Conservation (phyloP, 2,113 vertebrate species). For the Aegithalos caudatus region DNA sequence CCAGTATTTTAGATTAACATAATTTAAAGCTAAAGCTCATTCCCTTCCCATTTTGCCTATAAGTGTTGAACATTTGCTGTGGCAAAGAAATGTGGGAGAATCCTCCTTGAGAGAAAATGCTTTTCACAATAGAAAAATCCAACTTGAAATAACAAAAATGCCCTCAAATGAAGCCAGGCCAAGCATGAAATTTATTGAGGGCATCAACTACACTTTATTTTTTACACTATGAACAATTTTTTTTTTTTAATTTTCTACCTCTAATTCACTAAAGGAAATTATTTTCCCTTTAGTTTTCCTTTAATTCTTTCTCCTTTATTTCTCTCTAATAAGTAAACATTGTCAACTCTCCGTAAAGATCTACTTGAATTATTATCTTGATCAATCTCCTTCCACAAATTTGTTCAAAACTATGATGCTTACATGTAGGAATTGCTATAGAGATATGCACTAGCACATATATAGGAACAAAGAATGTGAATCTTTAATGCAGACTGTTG, state of each 20-base stretch:
- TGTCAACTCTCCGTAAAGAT: neutral
- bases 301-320: neutral
- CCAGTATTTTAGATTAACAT: neutral
- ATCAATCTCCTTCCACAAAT: neutral
- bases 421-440: neutral
- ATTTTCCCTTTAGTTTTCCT: neutral
- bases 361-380: neutral
- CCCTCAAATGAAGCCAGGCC: neutral
- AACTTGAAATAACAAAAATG: neutral
- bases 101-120: neutral
- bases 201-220: neutral
- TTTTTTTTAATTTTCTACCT: neutral
- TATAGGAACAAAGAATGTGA: neutral
- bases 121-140: neutral
- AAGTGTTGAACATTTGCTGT: neutral
- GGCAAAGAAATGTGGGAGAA: neutral
- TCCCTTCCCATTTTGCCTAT: neutral
- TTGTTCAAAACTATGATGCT: neutral
- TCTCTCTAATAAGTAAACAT: neutral
- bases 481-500: neutral
- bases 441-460: neutral
- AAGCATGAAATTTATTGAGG: neutral
- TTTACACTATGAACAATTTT: neutral
- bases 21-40: neutral
- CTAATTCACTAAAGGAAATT: neutral